Percentiles rank a stretch among this genome's conserved stretches.
These are phyloP conservation scores for Drosophila longiperda DNA, from an alignment of 2,888 invertebrate species.

Conservation along the genomic window DNA sequence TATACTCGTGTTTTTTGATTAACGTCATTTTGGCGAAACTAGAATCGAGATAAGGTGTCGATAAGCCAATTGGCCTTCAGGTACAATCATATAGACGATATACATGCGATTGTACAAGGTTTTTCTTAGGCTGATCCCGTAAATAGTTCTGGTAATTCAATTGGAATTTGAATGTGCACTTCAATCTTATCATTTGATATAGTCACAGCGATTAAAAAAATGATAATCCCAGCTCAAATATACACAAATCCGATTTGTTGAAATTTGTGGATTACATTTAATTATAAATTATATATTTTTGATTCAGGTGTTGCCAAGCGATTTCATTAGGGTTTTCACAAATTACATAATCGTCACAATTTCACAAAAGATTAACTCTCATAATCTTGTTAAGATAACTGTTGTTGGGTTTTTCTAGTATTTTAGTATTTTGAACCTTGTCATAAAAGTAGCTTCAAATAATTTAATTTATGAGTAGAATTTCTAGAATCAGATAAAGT, in stretches of 20 bases:
- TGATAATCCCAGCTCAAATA: neutral
- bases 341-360: slow-evolving; percentile 1
- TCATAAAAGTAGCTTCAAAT: neutral
- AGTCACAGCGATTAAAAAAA: slow-evolving; percentile 2
- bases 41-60: slow-evolving; percentile 37
- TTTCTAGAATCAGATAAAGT: slow-evolving; percentile 1
- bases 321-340: slow-evolving; percentile 1
- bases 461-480: neutral
- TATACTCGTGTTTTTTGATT: slow-evolving; percentile 35
- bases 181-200: slow-evolving; percentile 29
- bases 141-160: slow-evolving; percentile 31
- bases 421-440: neutral
- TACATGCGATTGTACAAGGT: slow-evolving; percentile 3
- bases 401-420: slow-evolving; percentile 9
- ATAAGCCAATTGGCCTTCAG: slow-evolving; percentile 25
- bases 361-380: slow-evolving; percentile 38
- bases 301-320: slow-evolving; percentile 35
- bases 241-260: neutral
- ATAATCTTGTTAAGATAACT: slow-evolving; percentile 39
- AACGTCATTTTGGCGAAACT: slow-evolving; percentile 22
- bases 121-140: slow-evolving; percentile 33
- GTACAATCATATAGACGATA: slow-evolving; percentile 5
- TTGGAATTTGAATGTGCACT: slow-evolving; percentile 15
- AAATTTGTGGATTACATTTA: neutral
- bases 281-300: neutral